Evolutionary conservation across 2,113 vertebrate genomes (phyloP).

Genomic region (Panurus biarmicus): DNA sequence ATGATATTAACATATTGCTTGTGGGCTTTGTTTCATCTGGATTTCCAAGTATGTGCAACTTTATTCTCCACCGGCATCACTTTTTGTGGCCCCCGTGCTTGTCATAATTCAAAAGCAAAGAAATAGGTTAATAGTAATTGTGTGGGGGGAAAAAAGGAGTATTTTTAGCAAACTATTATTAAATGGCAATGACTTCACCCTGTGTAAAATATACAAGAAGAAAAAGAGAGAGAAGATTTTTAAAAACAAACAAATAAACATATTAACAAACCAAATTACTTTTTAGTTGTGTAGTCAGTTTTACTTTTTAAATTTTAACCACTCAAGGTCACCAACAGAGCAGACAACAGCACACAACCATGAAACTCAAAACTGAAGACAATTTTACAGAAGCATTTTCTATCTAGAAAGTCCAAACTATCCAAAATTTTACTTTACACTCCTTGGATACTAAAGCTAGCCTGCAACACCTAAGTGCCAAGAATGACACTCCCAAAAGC

Average conservation of each 20-base stretch:
- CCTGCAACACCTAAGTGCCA: fast-evolving
- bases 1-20: fast-evolving
- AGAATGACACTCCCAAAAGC: not conserved
- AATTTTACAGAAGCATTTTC: not conserved
- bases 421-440: not conserved
- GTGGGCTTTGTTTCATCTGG: not conserved
- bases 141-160: constrained; percentile 30
- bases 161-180: constrained; percentile 73
- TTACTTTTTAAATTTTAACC: constrained; percentile 66
- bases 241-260: not conserved
- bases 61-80: constrained; percentile 76
- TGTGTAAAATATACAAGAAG: constrained; percentile 70
- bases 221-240: not conserved
- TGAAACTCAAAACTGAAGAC: not conserved
- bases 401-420: not conserved
- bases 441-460: not conserved
- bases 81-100: constrained; percentile 64
- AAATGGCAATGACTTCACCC: constrained; percentile 66
- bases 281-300: constrained; percentile 52
- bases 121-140: constrained; percentile 54
- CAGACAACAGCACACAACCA: not conserved
- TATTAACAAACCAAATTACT: not conserved
- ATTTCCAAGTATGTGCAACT: constrained; percentile 68
- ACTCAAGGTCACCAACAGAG: not conserved
- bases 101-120: constrained; percentile 63